Evolutionary conservation across 2,797 vertebrate species (phyloP).

Genomic region (Erithacus rubecula): DNA sequence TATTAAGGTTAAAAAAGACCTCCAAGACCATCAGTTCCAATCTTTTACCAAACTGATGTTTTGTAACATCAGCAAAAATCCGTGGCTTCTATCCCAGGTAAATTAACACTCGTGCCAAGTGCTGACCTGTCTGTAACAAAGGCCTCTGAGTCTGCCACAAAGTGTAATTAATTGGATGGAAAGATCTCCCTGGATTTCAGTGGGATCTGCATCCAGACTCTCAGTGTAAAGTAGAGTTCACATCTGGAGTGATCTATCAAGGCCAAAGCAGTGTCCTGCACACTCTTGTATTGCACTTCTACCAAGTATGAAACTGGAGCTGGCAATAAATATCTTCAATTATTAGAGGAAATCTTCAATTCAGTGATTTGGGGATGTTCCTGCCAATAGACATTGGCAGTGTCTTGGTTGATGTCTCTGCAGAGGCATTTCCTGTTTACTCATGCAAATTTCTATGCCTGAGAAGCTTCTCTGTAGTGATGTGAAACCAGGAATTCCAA

Average conservation of each 20-base stretch:
- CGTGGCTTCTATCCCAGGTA: constrained; percentile 1
- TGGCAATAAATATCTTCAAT: background rate
- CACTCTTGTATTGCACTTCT: background rate
- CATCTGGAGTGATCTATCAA: background rate
- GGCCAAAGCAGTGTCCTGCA: background rate
- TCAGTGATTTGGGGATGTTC: background rate
- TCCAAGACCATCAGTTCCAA: background rate
- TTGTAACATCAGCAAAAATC: background rate
- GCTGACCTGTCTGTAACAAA: constrained; percentile 19
- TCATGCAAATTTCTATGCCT: background rate
- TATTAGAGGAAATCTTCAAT: background rate
- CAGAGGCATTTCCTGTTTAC: background rate
- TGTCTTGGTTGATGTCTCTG: background rate
- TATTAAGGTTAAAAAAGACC: background rate
- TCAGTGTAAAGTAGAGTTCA: background rate
- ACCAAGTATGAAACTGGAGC: background rate
- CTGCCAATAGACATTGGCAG: background rate
- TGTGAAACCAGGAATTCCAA: background rate
- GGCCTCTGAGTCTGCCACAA: background rate
- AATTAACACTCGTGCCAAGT: background rate
- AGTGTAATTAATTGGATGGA: background rate
- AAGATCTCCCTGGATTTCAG: background rate
- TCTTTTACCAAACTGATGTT: background rate
- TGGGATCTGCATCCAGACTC: background rate
- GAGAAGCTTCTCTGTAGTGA: background rate